Percentiles rank a stretch among this genome's conserved stretches.
Conservation (phyloP, 2,888 invertebrate species). For the Tethea ocularis region DNA sequence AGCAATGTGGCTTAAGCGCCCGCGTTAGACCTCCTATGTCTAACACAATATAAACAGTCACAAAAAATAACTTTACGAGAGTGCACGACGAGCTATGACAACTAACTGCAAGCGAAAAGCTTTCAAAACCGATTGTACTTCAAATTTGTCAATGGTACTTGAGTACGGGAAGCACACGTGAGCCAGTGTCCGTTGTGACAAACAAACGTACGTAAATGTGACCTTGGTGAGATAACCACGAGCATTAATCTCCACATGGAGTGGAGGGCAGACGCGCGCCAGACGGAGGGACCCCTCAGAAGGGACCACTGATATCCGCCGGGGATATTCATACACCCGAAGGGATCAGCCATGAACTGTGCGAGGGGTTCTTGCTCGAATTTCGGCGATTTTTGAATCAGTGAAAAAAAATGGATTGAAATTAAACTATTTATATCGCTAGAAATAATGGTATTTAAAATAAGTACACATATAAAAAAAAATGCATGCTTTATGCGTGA, state of each 20-base stretch:
- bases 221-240: slow-evolving; percentile 34
- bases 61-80: too few species aligned
- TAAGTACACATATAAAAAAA: too few species aligned
- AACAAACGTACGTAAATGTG: slow-evolving; percentile 39
- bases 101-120: too few species aligned
- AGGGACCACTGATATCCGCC: slow-evolving; percentile 39
- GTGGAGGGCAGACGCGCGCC: slow-evolving; percentile 36
- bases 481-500: too few species aligned
- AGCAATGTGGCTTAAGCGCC: too few species aligned
- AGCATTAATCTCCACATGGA: slow-evolving; percentile 36
- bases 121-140: too few species aligned
- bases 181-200: slow-evolving; percentile 11
- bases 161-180: neutral
- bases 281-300: slow-evolving; percentile 32
- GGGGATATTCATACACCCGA: slow-evolving; percentile 31
- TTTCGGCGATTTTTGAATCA: slow-evolving; percentile 1
- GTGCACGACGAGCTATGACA: too few species aligned
- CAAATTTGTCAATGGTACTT: neutral
- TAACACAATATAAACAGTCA: too few species aligned
- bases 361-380: slow-evolving; percentile 3
- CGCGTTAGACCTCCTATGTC: too few species aligned
- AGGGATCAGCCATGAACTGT: slow-evolving; percentile 15
- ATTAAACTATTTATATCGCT: too few species aligned
- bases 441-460: too few species aligned
- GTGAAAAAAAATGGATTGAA: too few species aligned